These are phyloP conservation scores for Psococerastis gibbosa DNA, from an alignment of 2,888 invertebrate genomes.

Conservation along the genomic window DNA sequence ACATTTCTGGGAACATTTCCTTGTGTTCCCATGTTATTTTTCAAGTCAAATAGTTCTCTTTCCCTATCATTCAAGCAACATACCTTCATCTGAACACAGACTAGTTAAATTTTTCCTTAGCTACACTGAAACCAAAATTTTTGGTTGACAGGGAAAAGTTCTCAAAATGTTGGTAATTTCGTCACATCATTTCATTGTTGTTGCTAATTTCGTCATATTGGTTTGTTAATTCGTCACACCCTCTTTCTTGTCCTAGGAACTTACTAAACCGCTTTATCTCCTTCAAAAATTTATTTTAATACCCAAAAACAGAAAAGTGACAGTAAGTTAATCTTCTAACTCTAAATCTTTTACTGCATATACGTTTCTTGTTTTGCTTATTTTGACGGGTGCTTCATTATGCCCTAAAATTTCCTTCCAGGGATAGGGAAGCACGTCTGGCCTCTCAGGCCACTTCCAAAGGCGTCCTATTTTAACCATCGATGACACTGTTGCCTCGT, in stretches of 20 bases:
- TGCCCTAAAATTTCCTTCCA: neutral
- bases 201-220: neutral
- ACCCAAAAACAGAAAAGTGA: neutral
- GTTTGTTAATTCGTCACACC: neutral
- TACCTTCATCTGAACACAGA: no score
- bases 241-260: neutral
- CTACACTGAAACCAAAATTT: neutral
- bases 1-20: no score
- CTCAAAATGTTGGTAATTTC: neutral
- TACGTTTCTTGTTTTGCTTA: neutral
- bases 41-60: no score
- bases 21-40: no score
- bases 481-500: neutral
- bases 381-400: neutral
- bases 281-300: neutral
- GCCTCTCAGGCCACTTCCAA: neutral
- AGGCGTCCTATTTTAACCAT: neutral
- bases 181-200: neutral
- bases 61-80: no score
- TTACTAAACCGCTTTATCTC: neutral
- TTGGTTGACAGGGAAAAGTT: neutral
- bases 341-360: neutral
- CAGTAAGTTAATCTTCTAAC: neutral
- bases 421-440: neutral
- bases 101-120: neutral